Conservation (phyloP, 1,140 invertebrate genomes). For the Archivesica marissinica region DNA sequence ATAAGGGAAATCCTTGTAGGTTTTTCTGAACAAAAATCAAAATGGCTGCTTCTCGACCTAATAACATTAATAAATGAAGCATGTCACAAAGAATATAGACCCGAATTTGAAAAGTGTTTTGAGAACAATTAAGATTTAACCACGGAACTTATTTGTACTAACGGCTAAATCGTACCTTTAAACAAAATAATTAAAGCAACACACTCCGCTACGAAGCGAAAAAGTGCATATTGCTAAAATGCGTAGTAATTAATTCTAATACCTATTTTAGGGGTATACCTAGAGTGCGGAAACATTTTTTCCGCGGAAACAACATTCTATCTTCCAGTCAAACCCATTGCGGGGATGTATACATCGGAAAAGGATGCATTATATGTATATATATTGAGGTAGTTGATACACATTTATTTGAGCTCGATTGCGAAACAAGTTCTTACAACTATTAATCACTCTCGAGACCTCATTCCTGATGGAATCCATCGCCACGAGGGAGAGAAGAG, state of each 20-base stretch:
- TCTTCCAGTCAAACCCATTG: no score
- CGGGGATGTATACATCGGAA: no score
- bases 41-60: slow-evolving; percentile 64
- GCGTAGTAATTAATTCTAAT: slow-evolving; percentile 53
- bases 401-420: no score
- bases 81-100: neutral
- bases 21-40: slow-evolving; percentile 67
- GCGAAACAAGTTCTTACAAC: no score
- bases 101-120: neutral
- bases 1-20: slow-evolving; percentile 65
- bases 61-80: slow-evolving; percentile 14
- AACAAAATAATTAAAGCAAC: neutral
- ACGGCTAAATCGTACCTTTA: neutral
- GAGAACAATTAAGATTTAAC: neutral
- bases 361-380: no score
- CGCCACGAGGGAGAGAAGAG: no score
- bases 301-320: no score
- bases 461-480: no score
- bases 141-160: neutral
- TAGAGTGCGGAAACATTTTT: no score
- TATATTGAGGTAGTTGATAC: no score
- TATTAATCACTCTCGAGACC: no score
- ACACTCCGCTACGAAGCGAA: neutral
- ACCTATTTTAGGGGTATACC: no score
- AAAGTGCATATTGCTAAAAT: neutral